phyloP scores from a whole-genome alignment of 2,888 invertebrate genomes.

The Drosophila rubida region DNA sequence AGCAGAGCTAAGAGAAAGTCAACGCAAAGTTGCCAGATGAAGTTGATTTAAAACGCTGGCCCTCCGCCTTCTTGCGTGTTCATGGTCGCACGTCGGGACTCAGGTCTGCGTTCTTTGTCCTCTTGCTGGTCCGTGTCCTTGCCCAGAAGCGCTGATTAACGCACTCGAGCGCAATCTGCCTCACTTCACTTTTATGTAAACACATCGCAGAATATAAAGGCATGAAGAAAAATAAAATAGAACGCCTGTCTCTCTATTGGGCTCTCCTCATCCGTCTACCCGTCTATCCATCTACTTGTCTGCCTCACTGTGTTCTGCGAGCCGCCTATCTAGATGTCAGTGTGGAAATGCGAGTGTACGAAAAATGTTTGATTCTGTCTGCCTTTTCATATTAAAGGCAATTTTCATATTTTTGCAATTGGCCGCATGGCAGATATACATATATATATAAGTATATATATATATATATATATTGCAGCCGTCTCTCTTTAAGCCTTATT shows the following conservation, averaged over 20 bases:
- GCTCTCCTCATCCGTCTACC: no score
- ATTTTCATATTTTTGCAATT: slow-evolving; percentile 81
- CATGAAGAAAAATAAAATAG: slow-evolving; percentile 77
- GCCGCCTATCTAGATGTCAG: slow-evolving; percentile 72
- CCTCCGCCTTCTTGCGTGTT: slow-evolving; percentile 6
- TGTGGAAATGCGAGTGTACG: slow-evolving; percentile 57
- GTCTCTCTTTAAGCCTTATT: slow-evolving; percentile 5
- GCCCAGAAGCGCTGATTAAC: slow-evolving; percentile 79
- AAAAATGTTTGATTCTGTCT: slow-evolving; percentile 60
- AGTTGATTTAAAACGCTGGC: slow-evolving; percentile 67
- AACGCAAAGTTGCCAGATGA: slow-evolving; percentile 58
- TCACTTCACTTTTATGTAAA: slow-evolving; percentile 80
- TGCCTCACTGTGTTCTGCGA: slow-evolving; percentile 23
- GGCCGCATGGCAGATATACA: slow-evolving; percentile 42
- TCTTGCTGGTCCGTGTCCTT: slow-evolving; percentile 45
- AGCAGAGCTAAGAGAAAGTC: slow-evolving; percentile 66
- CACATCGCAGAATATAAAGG: slow-evolving; percentile 81
- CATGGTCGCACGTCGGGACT: slow-evolving; percentile 10
- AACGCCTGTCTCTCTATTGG: slow-evolving; percentile 43
- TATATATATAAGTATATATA: no score
- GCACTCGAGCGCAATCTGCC: slow-evolving; percentile 81
- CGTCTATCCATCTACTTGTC: background rate
- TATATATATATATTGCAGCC: background rate
- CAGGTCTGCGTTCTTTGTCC: slow-evolving; percentile 8
- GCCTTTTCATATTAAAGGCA: slow-evolving; percentile 76